phyloP scores from a whole-genome alignment of 2,113 vertebrate genomes.

The Limnothrissa miodon region DNA sequence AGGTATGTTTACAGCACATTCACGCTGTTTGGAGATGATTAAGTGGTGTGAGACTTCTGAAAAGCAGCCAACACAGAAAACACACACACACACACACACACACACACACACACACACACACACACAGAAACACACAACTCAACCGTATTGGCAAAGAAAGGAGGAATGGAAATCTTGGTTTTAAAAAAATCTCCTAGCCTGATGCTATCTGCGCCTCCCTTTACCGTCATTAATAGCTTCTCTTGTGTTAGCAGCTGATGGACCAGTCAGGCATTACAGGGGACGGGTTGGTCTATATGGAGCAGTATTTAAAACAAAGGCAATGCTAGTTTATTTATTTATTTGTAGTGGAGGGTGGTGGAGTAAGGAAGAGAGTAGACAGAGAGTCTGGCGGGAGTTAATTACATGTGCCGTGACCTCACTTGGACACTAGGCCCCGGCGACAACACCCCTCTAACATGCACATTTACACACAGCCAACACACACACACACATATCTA shows the following conservation, averaged over 20 bases:
- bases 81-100: background rate
- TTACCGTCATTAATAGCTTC: background rate
- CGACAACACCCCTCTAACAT: conserved; percentile 23
- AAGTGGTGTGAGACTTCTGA: conserved; percentile 48
- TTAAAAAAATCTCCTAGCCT: background rate
- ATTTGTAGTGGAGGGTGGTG: background rate
- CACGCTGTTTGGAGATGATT: conserved; percentile 56
- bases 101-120: too few species aligned
- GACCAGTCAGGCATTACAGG: background rate
- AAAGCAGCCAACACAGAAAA: conserved; percentile 47
- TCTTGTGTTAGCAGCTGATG: background rate
- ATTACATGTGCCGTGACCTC: conserved; percentile 61
- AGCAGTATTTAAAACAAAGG: background rate
- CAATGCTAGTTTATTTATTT: background rate
- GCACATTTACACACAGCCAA: conserved; percentile 23
- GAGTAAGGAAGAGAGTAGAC: background rate
- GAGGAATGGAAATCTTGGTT: background rate
- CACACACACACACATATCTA: conserved; percentile 32
- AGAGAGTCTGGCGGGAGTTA: conserved; percentile 44
- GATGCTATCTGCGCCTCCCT: background rate
- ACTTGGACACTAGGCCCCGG: conserved; percentile 18
- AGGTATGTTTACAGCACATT: conserved; percentile 57
- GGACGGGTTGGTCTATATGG: background rate
- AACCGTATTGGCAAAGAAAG: background rate
- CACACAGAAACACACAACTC: background rate